Conservation (phyloP, 2,888 invertebrate genomes). For the Watsonalla cultraria region DNA sequence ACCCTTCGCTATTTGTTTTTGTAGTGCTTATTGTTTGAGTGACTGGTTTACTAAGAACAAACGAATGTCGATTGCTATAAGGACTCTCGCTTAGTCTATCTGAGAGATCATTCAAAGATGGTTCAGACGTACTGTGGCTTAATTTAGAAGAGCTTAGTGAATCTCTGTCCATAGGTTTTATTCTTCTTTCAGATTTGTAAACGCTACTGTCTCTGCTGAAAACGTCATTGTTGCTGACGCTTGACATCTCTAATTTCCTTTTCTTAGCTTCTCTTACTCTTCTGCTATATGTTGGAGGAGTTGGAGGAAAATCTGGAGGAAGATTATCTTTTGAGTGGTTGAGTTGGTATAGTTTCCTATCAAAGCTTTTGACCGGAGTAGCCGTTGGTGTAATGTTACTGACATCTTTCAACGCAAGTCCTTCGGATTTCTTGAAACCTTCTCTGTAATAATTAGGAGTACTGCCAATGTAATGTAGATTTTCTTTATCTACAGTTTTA, state of each 20-base stretch:
- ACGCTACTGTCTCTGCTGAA: constrained; percentile 56
- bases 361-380: constrained; percentile 55
- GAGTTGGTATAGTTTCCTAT: constrained; percentile 48
- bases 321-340: constrained; percentile 53
- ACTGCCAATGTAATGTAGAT: constrained; percentile 70
- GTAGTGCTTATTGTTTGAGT: constrained; percentile 56
- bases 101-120: constrained; percentile 59
- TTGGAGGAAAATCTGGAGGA: constrained; percentile 57
- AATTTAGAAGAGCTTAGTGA: constrained; percentile 41
- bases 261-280: constrained; percentile 71
- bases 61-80: constrained; percentile 47
- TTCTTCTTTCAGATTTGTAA: constrained; percentile 66
- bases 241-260: constrained; percentile 68
- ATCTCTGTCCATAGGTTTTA: constrained; percentile 45
- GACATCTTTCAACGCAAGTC: constrained; percentile 75
- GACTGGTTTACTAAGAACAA: constrained; percentile 35
- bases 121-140: constrained; percentile 64
- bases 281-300: constrained; percentile 67
- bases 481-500: constrained; percentile 64
- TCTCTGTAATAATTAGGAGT: constrained; percentile 81
- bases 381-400: constrained; percentile 79
- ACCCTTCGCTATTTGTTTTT: constrained; percentile 65
- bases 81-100: constrained; percentile 52
- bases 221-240: constrained; percentile 39
- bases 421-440: constrained; percentile 77